Evolutionary conservation across 2,888 invertebrate species (phyloP), one percentile per base, ranked within the genome.

Genomic region (Dermolepida albohirtum): DNA sequence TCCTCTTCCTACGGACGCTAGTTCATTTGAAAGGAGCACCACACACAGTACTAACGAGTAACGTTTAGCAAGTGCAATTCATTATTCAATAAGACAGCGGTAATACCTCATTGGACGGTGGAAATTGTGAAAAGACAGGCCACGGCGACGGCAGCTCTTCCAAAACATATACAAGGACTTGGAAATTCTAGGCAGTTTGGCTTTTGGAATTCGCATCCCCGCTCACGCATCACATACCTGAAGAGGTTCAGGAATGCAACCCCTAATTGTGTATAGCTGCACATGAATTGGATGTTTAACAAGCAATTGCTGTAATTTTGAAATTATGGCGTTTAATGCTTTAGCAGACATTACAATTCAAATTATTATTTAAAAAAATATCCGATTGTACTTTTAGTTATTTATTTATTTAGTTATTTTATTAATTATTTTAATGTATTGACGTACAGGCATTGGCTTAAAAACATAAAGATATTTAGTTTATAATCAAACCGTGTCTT

Each of bases 11-110:
- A n/a, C 6, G 43, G 29, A 11, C 47, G 44, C 44, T 47, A 27
- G 44, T 44, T 59, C 14, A 57, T 12, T 12, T 14, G 29, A 29
- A 59, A 59, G 27, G 57, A 41, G 57, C 41, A 41, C 67, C 62
- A 68, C 51, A 66, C 68, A 71, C 55, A 68, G 70, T 68, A 71
- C 70, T 70, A 67, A 70, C 70, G 68, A 70, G 74, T 27, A 74
- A 72, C 74, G 72, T 74, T 75, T 73, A 76, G 75, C 73, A 73
- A 76, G 74, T 74, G 76, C 74, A 76, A 77, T 78, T 76, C 77
- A 78, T 78, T 78, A 78, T 77, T 78, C 76, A 75, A 74, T 71
- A 67, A 77, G 78, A 78, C 78, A 77, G 76, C 77, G 75, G 76
- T 77, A 77, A 77, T 76, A 73, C 76, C 75, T 74, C 74, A 77